A percentile compares a stretch with the other conserved stretches of the same genome.
Conservation (phyloP, 1,140 invertebrate genomes). For the Lordiphosa collinella region DNA sequence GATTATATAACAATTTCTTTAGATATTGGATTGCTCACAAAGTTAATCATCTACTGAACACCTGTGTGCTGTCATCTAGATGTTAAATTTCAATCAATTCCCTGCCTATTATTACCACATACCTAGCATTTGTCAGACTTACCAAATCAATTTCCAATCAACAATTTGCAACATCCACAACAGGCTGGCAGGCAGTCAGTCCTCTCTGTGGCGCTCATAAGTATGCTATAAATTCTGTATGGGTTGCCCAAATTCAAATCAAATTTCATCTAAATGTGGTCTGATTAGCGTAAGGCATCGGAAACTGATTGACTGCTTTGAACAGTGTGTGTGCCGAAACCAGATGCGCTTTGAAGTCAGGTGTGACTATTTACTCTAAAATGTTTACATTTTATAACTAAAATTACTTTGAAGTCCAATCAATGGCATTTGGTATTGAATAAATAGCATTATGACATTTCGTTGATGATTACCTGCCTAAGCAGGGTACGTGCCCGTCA, state of each 20-base stretch:
- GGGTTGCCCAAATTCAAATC: neutral
- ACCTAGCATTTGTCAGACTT: too few species aligned
- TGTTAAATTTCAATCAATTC: too few species aligned
- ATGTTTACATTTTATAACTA: constrained; percentile 2
- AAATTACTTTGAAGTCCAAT: constrained; percentile 12
- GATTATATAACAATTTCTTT: too few species aligned
- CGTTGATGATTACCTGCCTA: neutral
- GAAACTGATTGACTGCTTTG: constrained; percentile 47
- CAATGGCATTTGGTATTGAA: constrained; percentile 1
- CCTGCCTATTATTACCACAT: too few species aligned
- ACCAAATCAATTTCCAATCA: too few species aligned
- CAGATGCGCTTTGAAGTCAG: neutral
- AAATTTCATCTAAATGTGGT: constrained; percentile 30
- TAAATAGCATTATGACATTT: constrained; percentile 5
- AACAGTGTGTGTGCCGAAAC: neutral
- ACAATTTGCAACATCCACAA: too few species aligned
- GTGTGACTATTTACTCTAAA: constrained; percentile 7
- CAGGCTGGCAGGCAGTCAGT: too few species aligned
- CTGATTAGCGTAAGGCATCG: constrained; percentile 39
- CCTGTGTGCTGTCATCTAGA: too few species aligned
- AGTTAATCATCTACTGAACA: too few species aligned
- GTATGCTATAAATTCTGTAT: constrained; percentile 36
- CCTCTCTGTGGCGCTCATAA: constrained; percentile 17
- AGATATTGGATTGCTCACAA: too few species aligned
- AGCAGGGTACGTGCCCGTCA: neutral